Conservation (phyloP, 2,113 vertebrate species). For the Thamnophis sirtalis region DNA sequence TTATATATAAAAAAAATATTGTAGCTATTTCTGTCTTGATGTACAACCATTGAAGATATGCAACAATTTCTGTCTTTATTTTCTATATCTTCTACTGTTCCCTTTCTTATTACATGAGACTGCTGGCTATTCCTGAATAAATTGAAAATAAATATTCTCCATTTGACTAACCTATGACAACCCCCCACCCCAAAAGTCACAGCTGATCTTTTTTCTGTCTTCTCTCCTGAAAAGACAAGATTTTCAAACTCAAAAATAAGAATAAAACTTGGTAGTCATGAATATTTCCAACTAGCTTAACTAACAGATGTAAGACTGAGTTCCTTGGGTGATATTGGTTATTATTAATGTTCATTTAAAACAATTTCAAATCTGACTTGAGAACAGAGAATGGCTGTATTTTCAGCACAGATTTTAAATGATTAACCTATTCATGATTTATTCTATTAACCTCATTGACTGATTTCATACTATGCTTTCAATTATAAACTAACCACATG, state of each 20-base stretch:
- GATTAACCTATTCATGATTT: neutral
- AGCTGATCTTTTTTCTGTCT: neutral
- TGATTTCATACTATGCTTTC: neutral
- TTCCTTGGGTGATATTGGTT: neutral
- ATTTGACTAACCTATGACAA: neutral
- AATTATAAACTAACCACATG: neutral
- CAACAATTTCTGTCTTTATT: neutral
- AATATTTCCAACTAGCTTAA: neutral
- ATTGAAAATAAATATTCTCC: neutral
- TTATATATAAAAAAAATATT: too few relatives aligned
- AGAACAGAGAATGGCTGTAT: neutral
- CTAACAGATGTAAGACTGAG: too few relatives aligned
- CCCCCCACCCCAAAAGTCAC: neutral
- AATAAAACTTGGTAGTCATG: neutral
- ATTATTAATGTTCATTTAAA: neutral
- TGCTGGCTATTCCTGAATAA: neutral
- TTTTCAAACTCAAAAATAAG: neutral
- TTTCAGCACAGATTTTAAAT: neutral
- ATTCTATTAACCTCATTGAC: neutral
- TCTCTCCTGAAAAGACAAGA: neutral
- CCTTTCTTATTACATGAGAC: neutral
- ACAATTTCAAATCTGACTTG: neutral
- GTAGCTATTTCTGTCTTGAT: too few relatives aligned
- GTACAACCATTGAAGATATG: neutral
- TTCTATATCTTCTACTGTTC: too few relatives aligned